Percentiles rank a stretch among this genome's conserved stretches.
Conservation (phyloP, 2,888 invertebrate genomes). For the Lutraria lutraria region DNA sequence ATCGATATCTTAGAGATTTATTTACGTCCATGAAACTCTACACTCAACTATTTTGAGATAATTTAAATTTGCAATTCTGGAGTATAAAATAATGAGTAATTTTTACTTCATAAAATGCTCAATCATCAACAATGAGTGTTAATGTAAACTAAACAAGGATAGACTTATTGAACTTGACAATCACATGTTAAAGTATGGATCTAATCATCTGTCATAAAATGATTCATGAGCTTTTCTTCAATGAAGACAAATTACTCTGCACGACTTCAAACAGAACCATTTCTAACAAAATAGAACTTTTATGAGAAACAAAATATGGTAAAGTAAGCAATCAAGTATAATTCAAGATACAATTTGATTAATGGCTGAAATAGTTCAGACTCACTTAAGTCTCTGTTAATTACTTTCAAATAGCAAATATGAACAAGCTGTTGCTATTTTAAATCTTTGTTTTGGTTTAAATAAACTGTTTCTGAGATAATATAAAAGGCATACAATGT, state of each 20-base stretch:
- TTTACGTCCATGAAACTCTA: background rate
- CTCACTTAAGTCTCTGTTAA: background rate
- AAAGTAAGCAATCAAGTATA: conserved; percentile 6
- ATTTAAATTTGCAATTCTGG: background rate
- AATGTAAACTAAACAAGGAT: background rate
- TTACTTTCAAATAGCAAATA: conserved; percentile 21
- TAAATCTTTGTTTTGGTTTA: background rate
- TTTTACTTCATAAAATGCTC: background rate
- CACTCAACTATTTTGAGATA: background rate
- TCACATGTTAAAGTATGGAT: background rate
- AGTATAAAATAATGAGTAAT: background rate
- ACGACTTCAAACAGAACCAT: background rate
- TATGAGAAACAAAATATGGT: conserved; percentile 22
- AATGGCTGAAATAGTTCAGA: conserved; percentile 3
- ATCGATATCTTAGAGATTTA: background rate
- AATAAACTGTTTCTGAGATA: background rate
- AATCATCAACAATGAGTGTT: background rate
- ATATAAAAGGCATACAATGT: background rate
- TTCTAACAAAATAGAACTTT: conserved; percentile 24
- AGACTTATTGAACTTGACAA: background rate
- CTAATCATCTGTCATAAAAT: conserved; percentile 16
- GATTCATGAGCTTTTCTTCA: conserved; percentile 19
- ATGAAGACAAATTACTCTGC: conserved; percentile 22
- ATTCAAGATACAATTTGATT: conserved; percentile 5
- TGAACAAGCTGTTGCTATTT: conserved; percentile 7